A percentile compares a stretch with the other conserved stretches of the same genome.
phyloP scores from a whole-genome alignment of 2,888 invertebrate genomes.

The Cartodere bifasciata region DNA sequence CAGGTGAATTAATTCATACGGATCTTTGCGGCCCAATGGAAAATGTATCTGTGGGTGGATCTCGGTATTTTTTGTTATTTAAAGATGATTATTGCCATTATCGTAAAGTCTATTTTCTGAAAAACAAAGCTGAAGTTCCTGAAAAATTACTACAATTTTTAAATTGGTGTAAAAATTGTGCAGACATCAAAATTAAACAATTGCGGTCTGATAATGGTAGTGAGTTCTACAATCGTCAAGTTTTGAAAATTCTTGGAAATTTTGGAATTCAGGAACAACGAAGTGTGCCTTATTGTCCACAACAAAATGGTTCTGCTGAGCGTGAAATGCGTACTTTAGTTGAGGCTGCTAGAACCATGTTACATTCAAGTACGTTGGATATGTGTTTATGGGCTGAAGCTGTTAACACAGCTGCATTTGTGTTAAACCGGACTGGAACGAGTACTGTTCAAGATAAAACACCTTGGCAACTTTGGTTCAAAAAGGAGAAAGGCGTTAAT shows the following conservation, averaged over 20 bases:
- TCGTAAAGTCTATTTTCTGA: slow-evolving; percentile 15
- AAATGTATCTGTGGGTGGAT: slow-evolving; percentile 6
- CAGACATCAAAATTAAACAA: slow-evolving; percentile 17
- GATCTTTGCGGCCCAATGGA: slow-evolving; percentile 14
- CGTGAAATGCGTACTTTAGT: slow-evolving; percentile 26
- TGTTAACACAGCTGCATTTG: slow-evolving; percentile 16
- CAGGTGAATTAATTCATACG: slow-evolving; percentile 11
- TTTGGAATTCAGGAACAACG: slow-evolving; percentile 22
- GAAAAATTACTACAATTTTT: slow-evolving; percentile 15
- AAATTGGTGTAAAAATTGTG: slow-evolving; percentile 18
- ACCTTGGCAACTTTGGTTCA: slow-evolving; percentile 27
- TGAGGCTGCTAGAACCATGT: slow-evolving; percentile 22
- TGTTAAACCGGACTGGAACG: slow-evolving; percentile 15
- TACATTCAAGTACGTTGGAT: slow-evolving; percentile 17
- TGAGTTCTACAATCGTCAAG: slow-evolving; percentile 21
- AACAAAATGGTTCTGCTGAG: slow-evolving; percentile 29
- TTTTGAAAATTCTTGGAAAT: slow-evolving; percentile 15
- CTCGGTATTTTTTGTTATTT: slow-evolving; percentile 13
- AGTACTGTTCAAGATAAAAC: slow-evolving; percentile 16
- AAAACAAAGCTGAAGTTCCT: slow-evolving; percentile 16
- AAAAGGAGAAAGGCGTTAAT: too few relatives aligned
- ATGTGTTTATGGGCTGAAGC: slow-evolving; percentile 27
- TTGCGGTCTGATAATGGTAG: slow-evolving; percentile 22
- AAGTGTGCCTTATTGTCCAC: slow-evolving; percentile 23
- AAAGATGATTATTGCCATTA: slow-evolving; percentile 18